Conservation (phyloP, 2,113 vertebrate species). For the Hemiscyllium ocellatum region DNA sequence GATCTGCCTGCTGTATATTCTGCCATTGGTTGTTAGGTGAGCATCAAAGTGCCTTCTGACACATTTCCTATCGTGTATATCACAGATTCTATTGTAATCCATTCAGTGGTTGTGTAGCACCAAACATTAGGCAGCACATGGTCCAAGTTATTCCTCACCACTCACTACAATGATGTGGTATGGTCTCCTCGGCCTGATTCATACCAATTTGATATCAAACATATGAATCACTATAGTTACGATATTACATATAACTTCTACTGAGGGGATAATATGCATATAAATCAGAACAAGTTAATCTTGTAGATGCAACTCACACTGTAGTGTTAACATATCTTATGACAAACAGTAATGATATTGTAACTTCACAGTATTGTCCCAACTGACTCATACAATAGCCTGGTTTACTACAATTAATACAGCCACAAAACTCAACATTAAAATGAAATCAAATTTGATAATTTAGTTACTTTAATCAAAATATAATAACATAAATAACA, state of each 20-base stretch:
- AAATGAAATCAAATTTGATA: background rate
- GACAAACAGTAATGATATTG: background rate
- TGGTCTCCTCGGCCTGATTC: background rate
- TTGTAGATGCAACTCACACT: background rate
- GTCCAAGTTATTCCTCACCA: too few species aligned
- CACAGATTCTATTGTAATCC: too few species aligned
- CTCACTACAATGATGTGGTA: too few species aligned
- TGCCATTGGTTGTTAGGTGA: too few species aligned
- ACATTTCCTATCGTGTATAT: too few species aligned
- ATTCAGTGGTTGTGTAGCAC: too few species aligned
- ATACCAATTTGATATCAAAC: background rate
- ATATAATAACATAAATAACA: too few species aligned
- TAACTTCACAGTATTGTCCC: background rate
- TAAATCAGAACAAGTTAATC: background rate
- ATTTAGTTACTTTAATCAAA: too few species aligned
- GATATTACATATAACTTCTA: background rate
- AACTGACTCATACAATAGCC: background rate
- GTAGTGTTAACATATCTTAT: background rate
- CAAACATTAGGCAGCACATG: too few species aligned
- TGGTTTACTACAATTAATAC: background rate
- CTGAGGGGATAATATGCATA: background rate
- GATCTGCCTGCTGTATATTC: too few species aligned
- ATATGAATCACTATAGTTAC: background rate
- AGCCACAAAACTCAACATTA: background rate
- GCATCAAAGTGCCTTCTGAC: too few species aligned